phyloP scores from a whole-genome alignment of 2,888 invertebrate genomes.

The Crepidodera aurea region DNA sequence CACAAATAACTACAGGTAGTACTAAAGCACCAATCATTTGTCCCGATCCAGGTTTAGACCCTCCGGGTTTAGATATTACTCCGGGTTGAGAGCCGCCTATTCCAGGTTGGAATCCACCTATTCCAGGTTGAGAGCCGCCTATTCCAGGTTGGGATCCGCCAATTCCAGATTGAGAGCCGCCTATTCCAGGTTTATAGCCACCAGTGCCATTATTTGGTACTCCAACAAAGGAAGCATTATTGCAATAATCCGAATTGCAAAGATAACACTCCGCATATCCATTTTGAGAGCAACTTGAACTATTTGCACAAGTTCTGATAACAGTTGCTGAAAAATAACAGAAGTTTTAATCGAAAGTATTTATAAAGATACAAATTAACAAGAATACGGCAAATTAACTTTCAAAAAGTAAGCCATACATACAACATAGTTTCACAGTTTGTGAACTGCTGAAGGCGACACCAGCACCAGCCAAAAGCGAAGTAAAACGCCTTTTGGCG shows the following conservation, averaged over 20 bases:
- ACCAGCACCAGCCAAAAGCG: too few relatives aligned
- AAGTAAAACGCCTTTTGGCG: too few relatives aligned
- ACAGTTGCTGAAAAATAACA: neutral
- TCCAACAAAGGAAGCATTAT: neutral
- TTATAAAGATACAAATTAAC: neutral
- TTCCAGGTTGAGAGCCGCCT: neutral
- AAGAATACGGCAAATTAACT: too few relatives aligned
- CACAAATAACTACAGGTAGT: neutral
- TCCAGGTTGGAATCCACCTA: slow-evolving; percentile 2
- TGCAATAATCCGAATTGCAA: neutral
- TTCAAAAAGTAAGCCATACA: too few relatives aligned
- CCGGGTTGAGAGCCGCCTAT: neutral
- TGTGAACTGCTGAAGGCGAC: too few relatives aligned
- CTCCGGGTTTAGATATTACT: neutral
- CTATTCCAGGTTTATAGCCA: neutral
- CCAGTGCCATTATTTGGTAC: too few relatives aligned
- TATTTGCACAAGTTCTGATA: neutral
- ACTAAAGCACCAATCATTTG: neutral
- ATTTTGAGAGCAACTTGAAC: neutral
- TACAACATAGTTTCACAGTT: too few relatives aligned
- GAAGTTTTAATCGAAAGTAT: neutral
- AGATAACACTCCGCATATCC: neutral
- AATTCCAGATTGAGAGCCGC: neutral
- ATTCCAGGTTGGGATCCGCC: neutral
- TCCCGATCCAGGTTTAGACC: slow-evolving; percentile 1